A percentile compares a stretch with the other conserved stretches of the same genome.
Conservation (phyloP, 2,888 invertebrate species). For the Drosophila demipolita region DNA sequence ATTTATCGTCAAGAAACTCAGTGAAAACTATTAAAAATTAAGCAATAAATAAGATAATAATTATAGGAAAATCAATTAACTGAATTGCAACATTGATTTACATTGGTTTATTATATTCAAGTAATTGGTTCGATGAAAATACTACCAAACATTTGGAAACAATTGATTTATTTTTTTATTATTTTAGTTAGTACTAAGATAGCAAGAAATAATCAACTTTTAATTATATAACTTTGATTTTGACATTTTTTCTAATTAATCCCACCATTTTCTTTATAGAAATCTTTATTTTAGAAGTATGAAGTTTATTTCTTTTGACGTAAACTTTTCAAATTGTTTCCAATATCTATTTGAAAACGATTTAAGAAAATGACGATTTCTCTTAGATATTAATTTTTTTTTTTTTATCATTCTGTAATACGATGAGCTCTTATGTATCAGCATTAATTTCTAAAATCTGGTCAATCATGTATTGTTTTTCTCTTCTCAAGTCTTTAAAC, state of each 20-base stretch:
- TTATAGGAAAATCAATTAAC: slow-evolving; percentile 18
- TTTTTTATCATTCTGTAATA: neutral
- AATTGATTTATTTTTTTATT: neutral
- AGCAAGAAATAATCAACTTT: neutral
- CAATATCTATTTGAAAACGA: neutral
- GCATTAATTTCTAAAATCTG: no score
- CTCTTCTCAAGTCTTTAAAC: no score
- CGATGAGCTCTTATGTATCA: no score
- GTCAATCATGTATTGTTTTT: no score
- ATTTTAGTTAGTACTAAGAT: neutral
- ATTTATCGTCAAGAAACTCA: slow-evolving; percentile 20
- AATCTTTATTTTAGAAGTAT: neutral
- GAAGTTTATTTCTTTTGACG: neutral
- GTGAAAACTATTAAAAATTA: neutral
- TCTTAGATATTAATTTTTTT: neutral
- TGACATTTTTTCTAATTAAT: neutral
- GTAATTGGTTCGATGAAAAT: neutral
- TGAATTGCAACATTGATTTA: neutral
- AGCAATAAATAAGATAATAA: neutral
- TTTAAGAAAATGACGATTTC: neutral
- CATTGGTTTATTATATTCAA: neutral
- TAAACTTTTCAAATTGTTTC: neutral
- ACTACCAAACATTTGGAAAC: neutral
- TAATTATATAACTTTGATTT: neutral
- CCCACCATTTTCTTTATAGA: neutral